Conservation (phyloP, 2,113 vertebrate genomes). For the Lasiurus cinereus region DNA sequence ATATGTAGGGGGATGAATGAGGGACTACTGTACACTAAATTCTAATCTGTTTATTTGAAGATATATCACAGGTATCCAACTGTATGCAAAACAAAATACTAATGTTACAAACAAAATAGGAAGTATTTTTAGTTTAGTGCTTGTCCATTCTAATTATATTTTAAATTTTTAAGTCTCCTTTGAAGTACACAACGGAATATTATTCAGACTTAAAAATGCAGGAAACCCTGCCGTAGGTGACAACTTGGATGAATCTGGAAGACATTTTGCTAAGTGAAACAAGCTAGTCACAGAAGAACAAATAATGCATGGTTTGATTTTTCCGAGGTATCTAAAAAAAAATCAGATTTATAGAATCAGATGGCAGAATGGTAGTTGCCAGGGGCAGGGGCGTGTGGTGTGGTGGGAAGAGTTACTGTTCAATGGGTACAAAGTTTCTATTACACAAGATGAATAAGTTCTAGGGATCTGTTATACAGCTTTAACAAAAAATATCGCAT, state of each 20-base stretch:
- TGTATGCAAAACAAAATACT: background rate
- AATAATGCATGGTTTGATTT: background rate
- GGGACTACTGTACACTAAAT: background rate
- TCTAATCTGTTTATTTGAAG: background rate
- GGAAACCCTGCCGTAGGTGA: background rate
- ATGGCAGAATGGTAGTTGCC: background rate
- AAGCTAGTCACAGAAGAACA: background rate
- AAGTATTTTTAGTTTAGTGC: background rate
- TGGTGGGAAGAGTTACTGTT: background rate
- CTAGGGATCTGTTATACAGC: background rate
- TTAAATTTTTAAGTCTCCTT: background rate
- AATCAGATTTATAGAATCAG: background rate
- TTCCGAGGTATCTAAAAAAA: background rate
- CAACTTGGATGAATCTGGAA: background rate
- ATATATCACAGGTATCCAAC: background rate
- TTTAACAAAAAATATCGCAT: background rate
- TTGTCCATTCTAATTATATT: background rate
- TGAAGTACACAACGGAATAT: background rate
- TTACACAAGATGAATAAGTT: background rate
- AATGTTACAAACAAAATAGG: background rate
- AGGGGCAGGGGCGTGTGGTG: fast-evolving
- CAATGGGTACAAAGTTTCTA: background rate
- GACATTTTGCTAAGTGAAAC: background rate
- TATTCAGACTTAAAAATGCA: background rate
- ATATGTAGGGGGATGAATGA: background rate